Evolutionary conservation across 2,113 vertebrate genomes (phyloP).

Genomic region (Chaenocephalus aceratus): DNA sequence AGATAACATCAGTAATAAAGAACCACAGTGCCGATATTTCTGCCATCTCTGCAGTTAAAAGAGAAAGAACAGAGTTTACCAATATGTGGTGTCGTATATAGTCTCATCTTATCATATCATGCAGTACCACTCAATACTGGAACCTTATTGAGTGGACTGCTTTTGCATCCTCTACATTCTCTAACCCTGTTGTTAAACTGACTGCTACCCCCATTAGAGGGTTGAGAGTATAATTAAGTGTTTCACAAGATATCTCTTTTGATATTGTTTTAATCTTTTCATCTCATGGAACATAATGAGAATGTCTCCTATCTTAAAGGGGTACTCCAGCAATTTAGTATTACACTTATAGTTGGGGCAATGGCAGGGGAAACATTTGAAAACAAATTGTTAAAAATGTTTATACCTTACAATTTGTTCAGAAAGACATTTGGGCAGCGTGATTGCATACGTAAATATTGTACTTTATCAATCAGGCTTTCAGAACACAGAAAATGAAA

Average conservation of each 20-base stretch:
- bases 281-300: background rate
- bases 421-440: background rate
- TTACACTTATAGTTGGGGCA: background rate
- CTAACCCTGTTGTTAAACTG: background rate
- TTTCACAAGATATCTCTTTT: background rate
- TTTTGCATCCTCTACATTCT: constrained; percentile 3
- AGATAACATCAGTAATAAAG: constrained; percentile 68
- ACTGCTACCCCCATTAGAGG: background rate
- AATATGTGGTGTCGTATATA: background rate
- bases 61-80: constrained; percentile 33
- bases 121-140: constrained; percentile 26
- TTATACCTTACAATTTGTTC: background rate
- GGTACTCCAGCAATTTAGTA: background rate
- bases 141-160: constrained; percentile 16
- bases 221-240: background rate
- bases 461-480: background rate
- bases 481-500: background rate
- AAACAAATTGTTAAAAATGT: background rate
- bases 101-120: constrained; percentile 36
- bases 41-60: constrained; percentile 42
- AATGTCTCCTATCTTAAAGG: constrained; percentile 3
- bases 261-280: constrained; percentile 5
- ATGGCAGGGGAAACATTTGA: background rate
- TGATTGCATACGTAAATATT: background rate
- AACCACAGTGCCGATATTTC: constrained; percentile 53